Base-by-base conservation (phyloP, 2,113 vertebrate genomes). In the Chlorodrepanis virens region DNA sequence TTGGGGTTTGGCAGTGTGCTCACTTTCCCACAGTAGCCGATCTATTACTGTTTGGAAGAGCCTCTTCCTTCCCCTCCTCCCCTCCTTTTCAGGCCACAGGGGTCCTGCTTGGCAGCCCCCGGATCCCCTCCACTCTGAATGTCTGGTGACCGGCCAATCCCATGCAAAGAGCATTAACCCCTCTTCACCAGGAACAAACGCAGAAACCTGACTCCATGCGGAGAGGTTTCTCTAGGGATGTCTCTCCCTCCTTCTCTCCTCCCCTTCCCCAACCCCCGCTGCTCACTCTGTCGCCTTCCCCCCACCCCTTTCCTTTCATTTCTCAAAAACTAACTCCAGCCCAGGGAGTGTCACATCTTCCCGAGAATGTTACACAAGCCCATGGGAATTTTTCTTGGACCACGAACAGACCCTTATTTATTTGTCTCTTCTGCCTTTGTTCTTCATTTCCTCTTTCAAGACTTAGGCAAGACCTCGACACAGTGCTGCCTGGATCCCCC, bases 11-110 rank as follows among this genome's bases (percentile, higher is more conserved):
- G 96, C 97, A 97, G 59, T 23, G 71, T 12, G 33, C 89, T 96
- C 79, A 68, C 79, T 97, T 97, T 97, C 96, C 96, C 97, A 97
- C 97, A 97, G 97, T 97, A 97, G 97, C 96, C 7, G 1, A 95
- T 93, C 90, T 96, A 93, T 97, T 96, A 89, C 93, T 90, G 76
- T 74, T 95, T 90, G 89, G 95, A 96, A 97, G 50, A 91, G 83
- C 44, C 45, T 88, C 83, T 85, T 86, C 95, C 91, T 89, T 79
- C 93, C 90, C 87, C 94, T 92, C 87, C 92, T 90, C 85, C 89
- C 61, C 81, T 75, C 56, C 85, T 95, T 97, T 95, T 94, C 94
- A 96, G 95, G 91, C 93, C 95, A 95, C 96, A 97, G 96, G 96
- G 96, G 96, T 97, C 96, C 97, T 4, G 1, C 92, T 87, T 97